Evolutionary conservation across 2,113 vertebrate genomes (phyloP).

Genomic region (Pteronura brasiliensis): DNA sequence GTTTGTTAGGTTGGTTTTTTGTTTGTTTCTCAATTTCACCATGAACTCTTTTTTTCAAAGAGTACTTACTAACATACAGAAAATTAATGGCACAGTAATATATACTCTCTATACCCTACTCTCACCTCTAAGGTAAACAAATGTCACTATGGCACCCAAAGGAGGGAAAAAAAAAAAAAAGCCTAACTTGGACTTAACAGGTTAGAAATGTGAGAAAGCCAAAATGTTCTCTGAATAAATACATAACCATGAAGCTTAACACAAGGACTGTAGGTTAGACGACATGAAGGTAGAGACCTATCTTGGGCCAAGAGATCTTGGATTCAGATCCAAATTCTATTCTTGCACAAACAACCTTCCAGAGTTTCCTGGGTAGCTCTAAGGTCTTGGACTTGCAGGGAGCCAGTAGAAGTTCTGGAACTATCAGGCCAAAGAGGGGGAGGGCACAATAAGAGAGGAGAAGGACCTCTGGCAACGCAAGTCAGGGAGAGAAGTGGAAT

Average conservation of each 20-base stretch:
- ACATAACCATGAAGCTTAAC: background rate
- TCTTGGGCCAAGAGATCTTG: background rate
- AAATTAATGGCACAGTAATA: background rate
- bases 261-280: background rate
- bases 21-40: background rate
- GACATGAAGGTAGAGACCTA: background rate
- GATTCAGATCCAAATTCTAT: background rate
- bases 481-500: background rate
- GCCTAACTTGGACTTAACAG: background rate
- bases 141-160: background rate
- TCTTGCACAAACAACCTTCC: background rate
- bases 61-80: background rate
- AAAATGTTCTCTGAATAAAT: background rate
- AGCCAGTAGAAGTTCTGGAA: background rate
- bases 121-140: background rate
- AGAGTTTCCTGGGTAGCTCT: background rate
- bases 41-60: background rate
- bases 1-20: background rate
- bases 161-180: background rate
- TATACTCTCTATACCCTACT: background rate
- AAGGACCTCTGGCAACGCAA: background rate
- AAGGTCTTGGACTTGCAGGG: background rate
- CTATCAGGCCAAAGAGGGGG: background rate
- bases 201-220: background rate
- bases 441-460: background rate